Conservation (phyloP, 2,797 vertebrate species). For the Pseudomugil tenellus region DNA sequence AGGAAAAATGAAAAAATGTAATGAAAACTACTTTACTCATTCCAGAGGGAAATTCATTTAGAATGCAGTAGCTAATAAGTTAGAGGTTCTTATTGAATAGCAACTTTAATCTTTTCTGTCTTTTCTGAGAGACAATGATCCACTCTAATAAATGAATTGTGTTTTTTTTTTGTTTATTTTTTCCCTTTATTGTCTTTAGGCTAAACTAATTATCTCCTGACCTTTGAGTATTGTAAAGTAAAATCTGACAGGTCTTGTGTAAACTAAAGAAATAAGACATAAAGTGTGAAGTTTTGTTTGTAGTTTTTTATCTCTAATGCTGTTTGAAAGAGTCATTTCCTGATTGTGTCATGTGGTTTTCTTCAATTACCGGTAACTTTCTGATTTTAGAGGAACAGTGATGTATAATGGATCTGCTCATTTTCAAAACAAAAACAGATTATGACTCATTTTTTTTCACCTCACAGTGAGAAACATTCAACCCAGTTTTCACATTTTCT, state of each 20-base stretch:
- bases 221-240: not conserved
- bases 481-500: not conserved
- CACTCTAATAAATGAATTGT: not conserved
- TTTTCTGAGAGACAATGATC: not conserved
- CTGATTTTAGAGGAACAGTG: not conserved
- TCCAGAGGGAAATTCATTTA: too few relatives aligned
- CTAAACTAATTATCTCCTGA: not conserved
- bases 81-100: not conserved
- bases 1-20: too few relatives aligned
- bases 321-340: not conserved
- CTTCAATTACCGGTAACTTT: not conserved
- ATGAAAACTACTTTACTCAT: too few relatives aligned
- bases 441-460: not conserved
- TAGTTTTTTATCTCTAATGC: not conserved
- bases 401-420: not conserved
- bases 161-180: not conserved
- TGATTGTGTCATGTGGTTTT: not conserved
- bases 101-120: not conserved
- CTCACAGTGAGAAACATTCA: not conserved
- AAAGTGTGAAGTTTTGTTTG: not conserved
- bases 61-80: too few relatives aligned
- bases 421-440: not conserved
- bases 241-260: not conserved
- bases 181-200: not conserved
- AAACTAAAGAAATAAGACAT: not conserved